phyloP scores from a whole-genome alignment of 2,888 invertebrate genomes.

The Sphaerophoria taeniata region DNA sequence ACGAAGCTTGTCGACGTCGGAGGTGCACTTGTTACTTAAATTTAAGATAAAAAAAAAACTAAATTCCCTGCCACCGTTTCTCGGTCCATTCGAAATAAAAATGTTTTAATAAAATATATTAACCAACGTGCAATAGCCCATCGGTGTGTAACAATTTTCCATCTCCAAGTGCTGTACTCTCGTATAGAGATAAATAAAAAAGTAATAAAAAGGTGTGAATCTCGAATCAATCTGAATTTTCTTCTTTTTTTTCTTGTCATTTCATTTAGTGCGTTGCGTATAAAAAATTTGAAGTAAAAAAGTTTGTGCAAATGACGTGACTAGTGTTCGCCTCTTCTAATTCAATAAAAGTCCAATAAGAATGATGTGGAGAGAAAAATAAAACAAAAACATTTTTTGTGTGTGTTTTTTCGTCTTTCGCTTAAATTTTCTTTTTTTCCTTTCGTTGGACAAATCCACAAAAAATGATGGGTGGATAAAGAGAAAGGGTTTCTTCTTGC shows the following conservation, averaged over 20 bases:
- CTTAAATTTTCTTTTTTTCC: slow-evolving; percentile 14
- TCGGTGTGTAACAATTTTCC: neutral
- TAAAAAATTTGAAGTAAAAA: slow-evolving; percentile 27
- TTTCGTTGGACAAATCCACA: neutral
- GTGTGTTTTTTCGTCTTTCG: slow-evolving; percentile 35
- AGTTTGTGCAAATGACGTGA: slow-evolving; percentile 60
- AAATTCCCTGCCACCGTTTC: slow-evolving; percentile 61
- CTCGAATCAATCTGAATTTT: neutral
- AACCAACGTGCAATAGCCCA: slow-evolving; percentile 29
- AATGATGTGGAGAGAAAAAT: slow-evolving; percentile 28
- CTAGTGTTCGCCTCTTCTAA: slow-evolving; percentile 72
- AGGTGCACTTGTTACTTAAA: slow-evolving; percentile 69
- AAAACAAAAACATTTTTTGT: slow-evolving; percentile 47
- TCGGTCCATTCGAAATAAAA: slow-evolving; percentile 19
- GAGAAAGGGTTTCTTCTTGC: slow-evolving; percentile 25
- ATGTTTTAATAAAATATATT: slow-evolving; percentile 39
- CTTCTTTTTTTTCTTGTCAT: slow-evolving; percentile 36
- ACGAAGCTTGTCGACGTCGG: slow-evolving; percentile 73
- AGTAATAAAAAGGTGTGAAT: slow-evolving; percentile 63
- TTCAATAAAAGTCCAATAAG: slow-evolving; percentile 62
- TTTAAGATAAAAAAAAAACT: neutral
- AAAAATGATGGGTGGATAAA: neutral
- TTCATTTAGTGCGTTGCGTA: slow-evolving; percentile 67
- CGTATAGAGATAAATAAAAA: slow-evolving; percentile 34
- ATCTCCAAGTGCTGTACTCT: neutral